Conservation (phyloP, 2,797 vertebrate genomes). For the Dipus sagitta region DNA sequence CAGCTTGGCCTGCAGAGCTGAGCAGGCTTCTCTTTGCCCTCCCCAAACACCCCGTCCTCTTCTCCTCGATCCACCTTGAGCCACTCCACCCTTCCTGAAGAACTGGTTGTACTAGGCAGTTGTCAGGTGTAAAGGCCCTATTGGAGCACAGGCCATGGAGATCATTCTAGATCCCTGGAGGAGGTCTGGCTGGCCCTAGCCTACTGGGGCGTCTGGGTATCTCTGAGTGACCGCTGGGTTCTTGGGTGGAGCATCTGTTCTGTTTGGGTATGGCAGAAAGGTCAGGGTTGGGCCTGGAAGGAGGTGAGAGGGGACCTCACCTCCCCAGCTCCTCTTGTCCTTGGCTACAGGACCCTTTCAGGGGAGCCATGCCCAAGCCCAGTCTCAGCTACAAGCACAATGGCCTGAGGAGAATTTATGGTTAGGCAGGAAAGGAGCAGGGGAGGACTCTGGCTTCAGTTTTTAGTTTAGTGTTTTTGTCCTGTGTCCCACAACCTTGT, state of each 20-base stretch:
- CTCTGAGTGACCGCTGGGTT: constrained; percentile 47
- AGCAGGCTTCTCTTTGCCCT: neutral
- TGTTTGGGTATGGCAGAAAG: constrained; percentile 31
- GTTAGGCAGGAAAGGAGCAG: neutral
- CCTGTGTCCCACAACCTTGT: neutral
- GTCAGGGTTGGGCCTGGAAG: neutral
- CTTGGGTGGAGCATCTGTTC: constrained; percentile 6
- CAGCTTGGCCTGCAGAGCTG: neutral
- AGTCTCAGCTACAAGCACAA: constrained; percentile 1
- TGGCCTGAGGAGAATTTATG: neutral
- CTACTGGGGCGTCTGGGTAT: neutral
- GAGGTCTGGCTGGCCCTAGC: constrained; percentile 2
- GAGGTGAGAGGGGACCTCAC: neutral
- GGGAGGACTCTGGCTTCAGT: neutral
- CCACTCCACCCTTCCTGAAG: constrained; percentile 14
- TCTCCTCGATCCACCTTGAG: neutral
- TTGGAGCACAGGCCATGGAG: neutral
- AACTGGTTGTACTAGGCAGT: neutral
- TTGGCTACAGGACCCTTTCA: neutral
- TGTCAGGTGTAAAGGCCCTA: neutral
- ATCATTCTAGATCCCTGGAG: neutral
- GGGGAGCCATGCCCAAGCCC: constrained; percentile 8
- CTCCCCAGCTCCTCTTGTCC: neutral
- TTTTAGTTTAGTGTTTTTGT: neutral
- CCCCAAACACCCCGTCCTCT: neutral